These are phyloP conservation scores for Coregonus clupeaformis DNA, from an alignment of 2,113 vertebrate genomes.

Conservation along the genomic window DNA sequence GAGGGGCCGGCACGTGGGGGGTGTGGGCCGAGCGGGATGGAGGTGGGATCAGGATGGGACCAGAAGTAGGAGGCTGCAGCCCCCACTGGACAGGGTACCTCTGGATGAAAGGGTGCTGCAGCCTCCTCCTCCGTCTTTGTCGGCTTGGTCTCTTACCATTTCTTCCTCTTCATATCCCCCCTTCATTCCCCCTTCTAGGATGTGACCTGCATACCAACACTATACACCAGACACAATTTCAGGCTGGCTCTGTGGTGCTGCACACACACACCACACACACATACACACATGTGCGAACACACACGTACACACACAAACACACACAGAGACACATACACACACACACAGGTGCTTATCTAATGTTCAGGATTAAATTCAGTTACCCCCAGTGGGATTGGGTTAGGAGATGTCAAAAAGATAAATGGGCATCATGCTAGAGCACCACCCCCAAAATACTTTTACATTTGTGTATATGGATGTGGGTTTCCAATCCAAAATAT, in stretches of 20 bases:
- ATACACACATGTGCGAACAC: slow-evolving; percentile 27
- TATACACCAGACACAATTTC: slow-evolving; percentile 58
- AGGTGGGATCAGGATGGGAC: neutral
- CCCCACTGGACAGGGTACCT: neutral
- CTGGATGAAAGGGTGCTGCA: neutral
- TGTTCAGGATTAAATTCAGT: slow-evolving; percentile 80
- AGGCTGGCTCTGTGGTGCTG: slow-evolving; percentile 10
- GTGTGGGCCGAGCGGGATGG: slow-evolving; percentile 27
- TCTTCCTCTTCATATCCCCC: slow-evolving; percentile 24
- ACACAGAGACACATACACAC: slow-evolving; percentile 39
- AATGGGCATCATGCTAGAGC: slow-evolving; percentile 74
- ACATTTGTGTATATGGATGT: slow-evolving; percentile 59
- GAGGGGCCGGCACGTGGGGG: neutral
- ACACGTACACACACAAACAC: slow-evolving; percentile 31
- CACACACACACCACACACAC: neutral
- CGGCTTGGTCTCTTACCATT: slow-evolving; percentile 34
- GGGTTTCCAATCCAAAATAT: slow-evolving; percentile 29
- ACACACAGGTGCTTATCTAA: slow-evolving; percentile 75
- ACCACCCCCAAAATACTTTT: slow-evolving; percentile 70
- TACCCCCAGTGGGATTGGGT: slow-evolving; percentile 80
- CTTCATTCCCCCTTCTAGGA: slow-evolving; percentile 1
- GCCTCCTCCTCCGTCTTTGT: slow-evolving; percentile 14
- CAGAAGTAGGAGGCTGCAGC: slow-evolving; percentile 12
- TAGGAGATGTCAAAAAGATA: slow-evolving; percentile 83
- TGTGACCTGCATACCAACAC: slow-evolving; percentile 66